Evolutionary conservation across 2,113 vertebrate species (phyloP).

Genomic region (Chauna torquata): DNA sequence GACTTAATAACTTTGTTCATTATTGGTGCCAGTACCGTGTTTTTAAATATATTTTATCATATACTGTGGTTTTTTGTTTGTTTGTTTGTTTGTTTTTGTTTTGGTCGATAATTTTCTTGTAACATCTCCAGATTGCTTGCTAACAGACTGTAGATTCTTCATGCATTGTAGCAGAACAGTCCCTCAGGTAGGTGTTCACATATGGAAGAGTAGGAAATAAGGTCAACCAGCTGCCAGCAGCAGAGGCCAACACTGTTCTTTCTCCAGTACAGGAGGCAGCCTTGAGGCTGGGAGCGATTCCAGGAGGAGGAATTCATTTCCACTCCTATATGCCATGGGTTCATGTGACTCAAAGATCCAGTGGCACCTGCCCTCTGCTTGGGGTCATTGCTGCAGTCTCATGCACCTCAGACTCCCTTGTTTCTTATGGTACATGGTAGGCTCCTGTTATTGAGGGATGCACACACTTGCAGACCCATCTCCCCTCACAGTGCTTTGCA

Average conservation of each 20-base stretch:
- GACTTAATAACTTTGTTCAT: neutral
- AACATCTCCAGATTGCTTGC: neutral
- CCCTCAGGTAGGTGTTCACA: neutral
- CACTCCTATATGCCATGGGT: neutral
- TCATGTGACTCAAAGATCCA: neutral
- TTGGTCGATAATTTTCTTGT: neutral
- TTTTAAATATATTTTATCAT: neutral
- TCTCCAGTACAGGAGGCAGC: neutral
- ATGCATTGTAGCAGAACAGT: neutral
- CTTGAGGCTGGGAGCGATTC: neutral
- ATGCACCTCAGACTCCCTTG: fast-evolving
- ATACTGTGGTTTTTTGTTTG: no score
- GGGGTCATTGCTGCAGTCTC: fast-evolving
- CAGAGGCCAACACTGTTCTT: neutral
- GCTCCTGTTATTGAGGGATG: neutral
- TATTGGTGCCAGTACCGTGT: neutral
- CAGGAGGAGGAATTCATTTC: neutral
- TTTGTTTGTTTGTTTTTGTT: no score
- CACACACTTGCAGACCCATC: neutral
- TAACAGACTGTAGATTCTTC: neutral
- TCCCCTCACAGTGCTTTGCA: neutral
- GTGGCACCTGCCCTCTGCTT: neutral
- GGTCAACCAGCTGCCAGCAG: neutral
- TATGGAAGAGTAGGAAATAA: neutral
- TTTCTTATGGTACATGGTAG: neutral